These are phyloP conservation scores for Carcinoscorpius rotundicauda DNA, from an alignment of 1,140 invertebrate genomes.

Conservation along the genomic window DNA sequence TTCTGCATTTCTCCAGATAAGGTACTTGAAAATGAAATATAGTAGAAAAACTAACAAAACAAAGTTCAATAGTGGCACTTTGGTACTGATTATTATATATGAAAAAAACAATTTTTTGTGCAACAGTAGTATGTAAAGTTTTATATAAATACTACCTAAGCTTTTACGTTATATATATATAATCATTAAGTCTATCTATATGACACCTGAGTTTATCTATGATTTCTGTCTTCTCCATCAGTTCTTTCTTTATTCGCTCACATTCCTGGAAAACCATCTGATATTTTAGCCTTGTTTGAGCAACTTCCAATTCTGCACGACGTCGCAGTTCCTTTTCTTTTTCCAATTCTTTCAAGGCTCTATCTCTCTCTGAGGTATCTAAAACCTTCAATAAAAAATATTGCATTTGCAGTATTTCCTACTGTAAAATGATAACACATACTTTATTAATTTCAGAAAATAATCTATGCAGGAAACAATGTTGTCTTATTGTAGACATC, in stretches of 20 bases:
- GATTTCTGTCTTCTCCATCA: conserved; percentile 27
- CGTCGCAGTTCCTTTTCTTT: conserved; percentile 33
- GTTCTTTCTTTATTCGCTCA: conserved; percentile 31
- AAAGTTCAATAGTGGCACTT: no score
- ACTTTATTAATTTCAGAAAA: neutral
- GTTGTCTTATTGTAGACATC: neutral
- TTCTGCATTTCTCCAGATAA: no score
- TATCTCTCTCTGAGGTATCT: conserved; percentile 51
- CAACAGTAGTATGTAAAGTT: no score
- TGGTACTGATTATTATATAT: no score
- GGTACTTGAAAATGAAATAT: no score
- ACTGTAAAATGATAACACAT: conserved; percentile 3
- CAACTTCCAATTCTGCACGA: conserved; percentile 38
- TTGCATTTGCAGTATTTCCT: neutral
- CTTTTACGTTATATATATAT: no score
- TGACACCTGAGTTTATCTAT: conserved; percentile 12
- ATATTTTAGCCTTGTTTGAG: conserved; percentile 33
- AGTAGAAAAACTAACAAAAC: no score
- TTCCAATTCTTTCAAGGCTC: conserved; percentile 40
- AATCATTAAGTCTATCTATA: no score
- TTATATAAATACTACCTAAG: no score
- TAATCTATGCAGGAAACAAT: neutral
- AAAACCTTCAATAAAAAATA: conserved; percentile 36
- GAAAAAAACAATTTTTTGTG: no score
- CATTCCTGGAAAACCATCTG: conserved; percentile 25